These are phyloP conservation scores for Tachuris rubrigastra DNA, from an alignment of 2,113 vertebrate genomes.

Conservation along the genomic window DNA sequence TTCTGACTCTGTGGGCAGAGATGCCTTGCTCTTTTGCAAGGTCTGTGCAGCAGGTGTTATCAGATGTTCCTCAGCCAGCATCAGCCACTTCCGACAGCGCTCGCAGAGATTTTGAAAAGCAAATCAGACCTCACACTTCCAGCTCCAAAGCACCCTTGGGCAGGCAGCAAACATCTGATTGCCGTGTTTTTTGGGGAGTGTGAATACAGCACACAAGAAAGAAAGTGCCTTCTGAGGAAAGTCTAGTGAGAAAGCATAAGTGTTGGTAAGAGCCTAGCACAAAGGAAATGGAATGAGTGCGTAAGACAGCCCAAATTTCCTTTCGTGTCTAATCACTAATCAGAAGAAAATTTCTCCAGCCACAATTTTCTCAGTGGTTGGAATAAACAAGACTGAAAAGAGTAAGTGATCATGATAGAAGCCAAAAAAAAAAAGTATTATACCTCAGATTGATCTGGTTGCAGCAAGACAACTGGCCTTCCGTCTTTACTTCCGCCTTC, in stretches of 20 bases:
- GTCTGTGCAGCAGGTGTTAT: not conserved
- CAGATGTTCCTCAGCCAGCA: not conserved
- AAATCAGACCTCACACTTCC: not conserved
- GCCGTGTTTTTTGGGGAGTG: not conserved
- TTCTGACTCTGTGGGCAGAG: not conserved
- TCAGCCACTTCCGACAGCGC: conserved; percentile 19
- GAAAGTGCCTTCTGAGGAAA: not conserved
- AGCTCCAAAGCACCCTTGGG: not conserved
- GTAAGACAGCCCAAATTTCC: not conserved
- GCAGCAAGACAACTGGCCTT: not conserved
- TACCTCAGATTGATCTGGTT: not conserved
- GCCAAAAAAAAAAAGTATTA: conserved; percentile 18
- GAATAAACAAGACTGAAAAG: conserved; percentile 48
- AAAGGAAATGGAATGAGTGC: not conserved
- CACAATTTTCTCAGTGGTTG: conserved; percentile 66
- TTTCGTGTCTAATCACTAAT: conserved; percentile 61
- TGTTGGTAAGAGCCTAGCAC: not conserved
- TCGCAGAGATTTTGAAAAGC: not conserved
- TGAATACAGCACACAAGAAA: conserved; percentile 1
- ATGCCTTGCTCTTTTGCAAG: not conserved
- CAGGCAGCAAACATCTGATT: not conserved
- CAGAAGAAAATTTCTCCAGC: conserved; percentile 55
- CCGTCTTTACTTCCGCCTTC: conserved; percentile 22
- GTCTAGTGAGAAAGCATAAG: not conserved
- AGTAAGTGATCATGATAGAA: not conserved